Percentiles rank a stretch among this genome's conserved stretches.
phyloP scores from a whole-genome alignment of 2,113 vertebrate species.

The Campylomormyrus numenius region DNA sequence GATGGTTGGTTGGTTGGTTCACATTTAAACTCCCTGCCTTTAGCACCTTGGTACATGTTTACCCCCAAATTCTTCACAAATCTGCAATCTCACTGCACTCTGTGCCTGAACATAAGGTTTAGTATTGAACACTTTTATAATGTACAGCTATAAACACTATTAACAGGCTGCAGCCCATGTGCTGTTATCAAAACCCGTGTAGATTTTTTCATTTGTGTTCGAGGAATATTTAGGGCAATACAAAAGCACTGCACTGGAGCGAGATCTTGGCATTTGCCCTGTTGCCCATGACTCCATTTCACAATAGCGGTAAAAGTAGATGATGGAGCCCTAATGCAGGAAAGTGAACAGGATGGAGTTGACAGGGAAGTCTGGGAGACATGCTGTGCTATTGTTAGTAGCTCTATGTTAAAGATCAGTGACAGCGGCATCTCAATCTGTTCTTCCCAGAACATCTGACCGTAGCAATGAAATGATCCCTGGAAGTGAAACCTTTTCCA shows the following conservation, averaged over 20 bases:
- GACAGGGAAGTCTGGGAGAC: neutral
- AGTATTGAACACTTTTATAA: too few species aligned
- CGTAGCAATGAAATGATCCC: neutral
- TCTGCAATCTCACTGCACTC: too few species aligned
- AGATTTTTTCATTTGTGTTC: too few species aligned
- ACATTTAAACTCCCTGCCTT: too few species aligned
- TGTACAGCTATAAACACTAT: too few species aligned
- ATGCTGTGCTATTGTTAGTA: neutral
- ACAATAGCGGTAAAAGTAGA: neutral
- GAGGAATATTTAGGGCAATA: too few species aligned
- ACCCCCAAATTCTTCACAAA: too few species aligned
- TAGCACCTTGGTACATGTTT: too few species aligned
- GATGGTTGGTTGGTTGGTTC: too few species aligned
- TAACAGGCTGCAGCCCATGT: too few species aligned
- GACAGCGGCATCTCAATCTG: neutral
- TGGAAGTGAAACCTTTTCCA: neutral
- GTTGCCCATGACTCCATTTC: neutral
- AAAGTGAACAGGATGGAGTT: neutral
- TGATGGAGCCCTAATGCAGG: neutral
- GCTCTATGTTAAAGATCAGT: neutral
- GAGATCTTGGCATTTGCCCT: neutral
- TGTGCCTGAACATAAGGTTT: too few species aligned
- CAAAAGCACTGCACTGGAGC: neutral
- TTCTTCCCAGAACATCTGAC: neutral
- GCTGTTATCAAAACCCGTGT: too few species aligned